These are phyloP conservation scores for Elgonia sp. DNA, from an alignment of 2,888 invertebrate species.

Conservation along the genomic window DNA sequence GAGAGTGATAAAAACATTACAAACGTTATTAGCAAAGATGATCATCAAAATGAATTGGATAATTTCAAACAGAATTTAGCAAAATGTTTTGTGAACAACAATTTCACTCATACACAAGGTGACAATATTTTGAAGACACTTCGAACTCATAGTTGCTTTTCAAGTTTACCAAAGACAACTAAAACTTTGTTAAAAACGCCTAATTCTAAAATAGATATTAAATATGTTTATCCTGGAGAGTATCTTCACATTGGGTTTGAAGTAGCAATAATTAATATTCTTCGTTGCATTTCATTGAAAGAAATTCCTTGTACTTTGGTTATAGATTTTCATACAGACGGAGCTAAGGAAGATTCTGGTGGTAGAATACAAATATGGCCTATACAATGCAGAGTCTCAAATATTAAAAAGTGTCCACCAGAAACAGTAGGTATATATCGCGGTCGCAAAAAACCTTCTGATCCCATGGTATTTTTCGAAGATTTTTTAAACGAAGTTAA, in stretches of 20 bases:
- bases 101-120: too few relatives aligned
- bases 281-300: too few relatives aligned
- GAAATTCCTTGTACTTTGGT: too few relatives aligned
- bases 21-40: too few relatives aligned
- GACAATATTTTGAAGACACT: too few relatives aligned
- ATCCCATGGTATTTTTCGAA: slow-evolving; percentile 25
- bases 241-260: slow-evolving; percentile 2
- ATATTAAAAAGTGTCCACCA: neutral
- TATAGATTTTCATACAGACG: slow-evolving; percentile 1
- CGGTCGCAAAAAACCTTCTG: slow-evolving; percentile 16
- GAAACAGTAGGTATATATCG: slow-evolving; percentile 29
- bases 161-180: too few relatives aligned
- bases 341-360: neutral
- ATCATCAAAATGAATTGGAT: too few relatives aligned
- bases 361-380: slow-evolving; percentile 3
- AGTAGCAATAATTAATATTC: slow-evolving; percentile 4
- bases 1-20: too few relatives aligned
- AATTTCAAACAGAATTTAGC: too few relatives aligned
- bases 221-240: neutral
- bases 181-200: neutral
- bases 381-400: neutral
- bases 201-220: too few relatives aligned
- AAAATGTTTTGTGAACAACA: too few relatives aligned
- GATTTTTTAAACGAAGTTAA: neutral
- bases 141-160: too few relatives aligned